phyloP scores from a whole-genome alignment of 2,888 invertebrate species.

The Tinea trinotella region DNA sequence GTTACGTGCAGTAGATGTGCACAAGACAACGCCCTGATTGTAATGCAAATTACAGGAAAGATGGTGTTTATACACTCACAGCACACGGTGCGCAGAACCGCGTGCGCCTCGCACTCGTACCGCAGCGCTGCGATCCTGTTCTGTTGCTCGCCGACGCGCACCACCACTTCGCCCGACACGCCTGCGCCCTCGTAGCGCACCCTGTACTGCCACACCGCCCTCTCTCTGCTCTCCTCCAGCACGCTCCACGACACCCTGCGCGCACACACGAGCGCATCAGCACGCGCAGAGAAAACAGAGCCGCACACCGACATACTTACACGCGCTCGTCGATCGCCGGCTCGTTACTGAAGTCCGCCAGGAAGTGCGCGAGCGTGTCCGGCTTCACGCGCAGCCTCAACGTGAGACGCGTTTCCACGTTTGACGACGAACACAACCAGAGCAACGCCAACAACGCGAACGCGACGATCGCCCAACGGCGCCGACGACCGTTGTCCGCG shows the following conservation, averaged over 20 bases:
- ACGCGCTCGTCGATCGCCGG: slow-evolving; percentile 28
- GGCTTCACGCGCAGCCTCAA: slow-evolving; percentile 19
- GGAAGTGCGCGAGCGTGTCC: slow-evolving; percentile 33
- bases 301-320: slow-evolving; percentile 24
- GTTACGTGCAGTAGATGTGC: too few relatives aligned
- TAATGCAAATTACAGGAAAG: background rate
- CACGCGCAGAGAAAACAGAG: slow-evolving; percentile 21
- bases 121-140: background rate
- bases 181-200: slow-evolving; percentile 24
- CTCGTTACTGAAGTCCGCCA: slow-evolving; percentile 43
- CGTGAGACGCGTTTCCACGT: slow-evolving; percentile 25
- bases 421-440: slow-evolving; percentile 20
- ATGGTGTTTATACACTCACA: background rate
- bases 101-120: slow-evolving; percentile 37
- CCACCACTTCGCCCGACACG: background rate
- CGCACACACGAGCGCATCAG: background rate
- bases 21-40: too few relatives aligned
- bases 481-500: slow-evolving; percentile 22
- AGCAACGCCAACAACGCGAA: slow-evolving; percentile 24
- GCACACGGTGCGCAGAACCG: slow-evolving; percentile 34
- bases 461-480: slow-evolving; percentile 24
- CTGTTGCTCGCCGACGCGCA: background rate
- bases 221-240: slow-evolving; percentile 39
- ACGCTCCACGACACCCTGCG: slow-evolving; percentile 38
- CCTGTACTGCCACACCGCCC: slow-evolving; percentile 39